Conservation (phyloP, 2,888 invertebrate species). For the Drosophila dives region DNA sequence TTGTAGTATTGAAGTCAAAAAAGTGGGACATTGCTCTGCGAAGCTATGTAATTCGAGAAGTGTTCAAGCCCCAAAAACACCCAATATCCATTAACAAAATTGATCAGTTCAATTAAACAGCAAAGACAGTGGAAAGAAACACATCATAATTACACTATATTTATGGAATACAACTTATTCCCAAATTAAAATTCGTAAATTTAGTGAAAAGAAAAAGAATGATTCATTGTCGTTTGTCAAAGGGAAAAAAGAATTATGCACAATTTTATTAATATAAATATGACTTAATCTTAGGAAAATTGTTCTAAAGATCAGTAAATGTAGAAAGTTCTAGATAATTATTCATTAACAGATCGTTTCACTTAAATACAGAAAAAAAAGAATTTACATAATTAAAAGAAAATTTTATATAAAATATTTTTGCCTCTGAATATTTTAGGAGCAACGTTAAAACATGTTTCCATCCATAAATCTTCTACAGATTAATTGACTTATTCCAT, state of each 20-base stretch:
- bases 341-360: background rate
- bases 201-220: conserved; percentile 12
- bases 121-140: conserved; percentile 9
- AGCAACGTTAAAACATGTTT: background rate
- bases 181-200: conserved; percentile 33
- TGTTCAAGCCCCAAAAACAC: conserved; percentile 7
- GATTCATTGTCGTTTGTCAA: conserved; percentile 36
- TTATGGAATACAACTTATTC: conserved; percentile 8
- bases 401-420: background rate
- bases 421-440: background rate
- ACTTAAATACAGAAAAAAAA: background rate
- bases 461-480: conserved; percentile 4
- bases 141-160: background rate
- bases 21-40: conserved; percentile 62
- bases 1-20: conserved; percentile 46
- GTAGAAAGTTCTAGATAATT: background rate
- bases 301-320: background rate
- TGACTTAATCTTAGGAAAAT: background rate
- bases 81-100: conserved; percentile 1
- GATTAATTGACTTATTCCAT: conserved; percentile 36
- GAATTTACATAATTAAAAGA: background rate
- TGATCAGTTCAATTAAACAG: conserved; percentile 7
- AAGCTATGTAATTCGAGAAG: conserved; percentile 49
- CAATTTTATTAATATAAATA: background rate
- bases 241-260: background rate